Conservation (phyloP, 2,888 invertebrate genomes). For the Piscicola geometra region DNA sequence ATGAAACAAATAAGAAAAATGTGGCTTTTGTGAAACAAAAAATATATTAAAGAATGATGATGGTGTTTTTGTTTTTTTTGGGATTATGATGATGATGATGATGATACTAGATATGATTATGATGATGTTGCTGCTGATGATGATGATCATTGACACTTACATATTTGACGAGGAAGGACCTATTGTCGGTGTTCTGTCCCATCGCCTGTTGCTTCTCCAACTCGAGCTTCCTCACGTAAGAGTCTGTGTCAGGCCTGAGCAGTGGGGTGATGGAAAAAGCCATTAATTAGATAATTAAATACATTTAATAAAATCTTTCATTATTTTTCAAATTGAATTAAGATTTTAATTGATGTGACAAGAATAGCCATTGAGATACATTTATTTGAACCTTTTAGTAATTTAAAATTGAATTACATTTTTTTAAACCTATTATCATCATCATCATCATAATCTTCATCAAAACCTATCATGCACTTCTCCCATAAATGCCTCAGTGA, state of each 20-base stretch:
- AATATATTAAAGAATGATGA: no score
- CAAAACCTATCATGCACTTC: neutral
- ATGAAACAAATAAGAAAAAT: no score
- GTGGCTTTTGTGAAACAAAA: no score
- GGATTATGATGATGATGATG: no score
- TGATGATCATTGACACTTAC: no score
- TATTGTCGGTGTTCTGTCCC: slow-evolving; percentile 66
- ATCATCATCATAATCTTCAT: neutral
- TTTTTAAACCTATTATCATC: neutral
- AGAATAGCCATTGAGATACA: no score
- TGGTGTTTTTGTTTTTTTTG: no score
- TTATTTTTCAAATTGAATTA: no score
- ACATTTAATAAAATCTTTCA: neutral
- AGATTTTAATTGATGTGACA: no score
- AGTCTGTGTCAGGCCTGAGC: slow-evolving; percentile 82
- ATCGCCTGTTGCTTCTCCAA: slow-evolving; percentile 76
- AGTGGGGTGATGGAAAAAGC: neutral
- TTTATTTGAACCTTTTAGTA: neutral
- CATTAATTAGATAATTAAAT: no score
- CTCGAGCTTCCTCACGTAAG: slow-evolving; percentile 87
- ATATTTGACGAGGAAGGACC: slow-evolving; percentile 95
- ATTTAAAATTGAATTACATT: neutral
- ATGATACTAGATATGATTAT: no score
- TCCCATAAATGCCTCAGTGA: slow-evolving; percentile 40
- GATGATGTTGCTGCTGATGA: no score